Evolutionary conservation across 2,797 vertebrate species (phyloP).

Genomic region (Okamejei kenojei): DNA sequence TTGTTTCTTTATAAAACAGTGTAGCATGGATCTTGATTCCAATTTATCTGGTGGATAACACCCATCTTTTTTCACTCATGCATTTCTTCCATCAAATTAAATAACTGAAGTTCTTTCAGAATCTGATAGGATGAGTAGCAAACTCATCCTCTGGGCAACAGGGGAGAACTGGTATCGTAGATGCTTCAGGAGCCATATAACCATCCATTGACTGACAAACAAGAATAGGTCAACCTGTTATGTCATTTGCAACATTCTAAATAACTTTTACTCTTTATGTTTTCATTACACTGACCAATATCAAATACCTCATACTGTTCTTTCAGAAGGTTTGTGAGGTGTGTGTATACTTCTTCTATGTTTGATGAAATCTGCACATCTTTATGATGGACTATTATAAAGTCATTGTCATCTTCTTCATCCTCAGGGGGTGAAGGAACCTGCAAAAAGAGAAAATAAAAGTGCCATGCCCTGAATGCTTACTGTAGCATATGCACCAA

Average conservation of each 20-base stretch:
- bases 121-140: background rate
- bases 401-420: slow-evolving; percentile 79
- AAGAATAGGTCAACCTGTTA: background rate
- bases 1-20: background rate
- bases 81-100: slow-evolving; percentile 10
- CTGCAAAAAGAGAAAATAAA: slow-evolving; percentile 51
- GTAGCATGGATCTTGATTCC: background rate
- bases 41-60: background rate
- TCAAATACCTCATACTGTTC: slow-evolving; percentile 76
- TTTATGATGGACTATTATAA: slow-evolving; percentile 86
- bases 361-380: slow-evolving; percentile 79
- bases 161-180: background rate
- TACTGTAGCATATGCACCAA: background rate
- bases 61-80: background rate
- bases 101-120: background rate
- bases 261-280: background rate
- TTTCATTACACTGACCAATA: background rate
- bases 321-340: slow-evolving; percentile 76
- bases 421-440: slow-evolving; percentile 83
- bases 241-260: background rate
- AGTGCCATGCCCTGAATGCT: background rate
- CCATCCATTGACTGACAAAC: background rate
- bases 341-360: slow-evolving; percentile 74
- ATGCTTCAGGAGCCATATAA: background rate
- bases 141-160: background rate